Evolutionary conservation across 2,797 vertebrate species (phyloP).

Genomic region (Pteropus rufus): DNA sequence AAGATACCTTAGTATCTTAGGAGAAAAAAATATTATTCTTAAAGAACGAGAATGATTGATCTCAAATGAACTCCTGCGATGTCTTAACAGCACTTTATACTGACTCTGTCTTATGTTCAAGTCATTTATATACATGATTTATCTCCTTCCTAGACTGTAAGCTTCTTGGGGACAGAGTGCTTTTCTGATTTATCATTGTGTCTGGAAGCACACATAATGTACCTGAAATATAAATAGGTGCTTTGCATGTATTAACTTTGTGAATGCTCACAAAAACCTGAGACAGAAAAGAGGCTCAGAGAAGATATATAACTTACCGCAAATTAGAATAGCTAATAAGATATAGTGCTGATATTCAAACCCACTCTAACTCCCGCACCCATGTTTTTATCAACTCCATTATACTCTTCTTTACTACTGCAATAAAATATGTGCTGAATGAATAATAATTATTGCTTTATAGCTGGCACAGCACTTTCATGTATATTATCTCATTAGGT

Average conservation of each 20-base stretch:
- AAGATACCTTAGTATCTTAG: background rate
- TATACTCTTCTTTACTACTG: constrained; percentile 14
- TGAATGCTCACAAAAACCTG: background rate
- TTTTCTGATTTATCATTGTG: background rate
- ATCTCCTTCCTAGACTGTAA: background rate
- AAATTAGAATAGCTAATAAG: constrained; percentile 28
- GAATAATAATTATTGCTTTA: constrained; percentile 57
- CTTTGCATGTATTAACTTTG: background rate
- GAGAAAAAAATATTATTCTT: background rate
- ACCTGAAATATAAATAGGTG: background rate
- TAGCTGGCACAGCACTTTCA: constrained; percentile 21
- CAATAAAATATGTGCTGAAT: background rate
- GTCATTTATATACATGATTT: background rate
- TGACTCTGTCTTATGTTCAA: background rate
- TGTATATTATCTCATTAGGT: constrained; percentile 47
- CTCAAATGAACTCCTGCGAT: background rate
- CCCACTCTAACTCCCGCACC: background rate
- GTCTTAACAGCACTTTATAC: background rate
- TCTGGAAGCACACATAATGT: background rate
- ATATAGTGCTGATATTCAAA: background rate
- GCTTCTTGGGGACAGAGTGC: background rate
- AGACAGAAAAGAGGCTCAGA: background rate
- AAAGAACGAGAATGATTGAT: background rate
- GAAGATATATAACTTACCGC: background rate
- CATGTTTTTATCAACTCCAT: constrained; percentile 31